These are phyloP conservation scores for Odocoileus hemionus DNA, from an alignment of 2,113 vertebrate genomes.

Conservation along the genomic window DNA sequence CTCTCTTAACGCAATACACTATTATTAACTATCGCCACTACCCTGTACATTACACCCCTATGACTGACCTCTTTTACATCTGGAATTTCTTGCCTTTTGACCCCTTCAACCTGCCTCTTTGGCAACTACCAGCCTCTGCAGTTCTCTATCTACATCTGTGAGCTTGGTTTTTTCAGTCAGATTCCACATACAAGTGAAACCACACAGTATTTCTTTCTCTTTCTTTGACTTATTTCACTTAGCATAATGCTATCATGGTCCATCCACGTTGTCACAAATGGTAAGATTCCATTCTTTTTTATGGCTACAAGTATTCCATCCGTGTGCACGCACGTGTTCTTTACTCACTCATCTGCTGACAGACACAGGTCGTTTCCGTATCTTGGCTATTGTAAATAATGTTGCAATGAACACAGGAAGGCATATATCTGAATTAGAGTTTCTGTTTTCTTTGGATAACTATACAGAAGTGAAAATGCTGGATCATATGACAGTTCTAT, in stretches of 20 bases:
- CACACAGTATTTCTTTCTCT: background rate
- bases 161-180: background rate
- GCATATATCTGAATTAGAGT: background rate
- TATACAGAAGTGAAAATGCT: background rate
- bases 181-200: background rate
- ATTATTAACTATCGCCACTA: background rate
- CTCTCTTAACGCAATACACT: background rate
- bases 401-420: background rate
- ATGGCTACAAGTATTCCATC: background rate
- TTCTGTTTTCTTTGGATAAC: background rate
- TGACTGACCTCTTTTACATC: background rate
- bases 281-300: background rate
- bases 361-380: background rate
- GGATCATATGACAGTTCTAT: background rate
- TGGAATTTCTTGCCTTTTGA: background rate
- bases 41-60: background rate
- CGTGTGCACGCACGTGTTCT: rapidly evolving
- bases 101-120: background rate
- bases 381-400: background rate
- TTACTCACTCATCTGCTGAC: background rate
- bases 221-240: background rate
- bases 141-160: background rate
- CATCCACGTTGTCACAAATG: background rate
- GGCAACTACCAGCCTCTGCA: background rate
- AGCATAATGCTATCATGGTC: background rate